Percentiles rank a stretch among this genome's conserved stretches.
Conservation (phyloP, 2,113 vertebrate genomes). For the Ceuthmochares aereus region DNA sequence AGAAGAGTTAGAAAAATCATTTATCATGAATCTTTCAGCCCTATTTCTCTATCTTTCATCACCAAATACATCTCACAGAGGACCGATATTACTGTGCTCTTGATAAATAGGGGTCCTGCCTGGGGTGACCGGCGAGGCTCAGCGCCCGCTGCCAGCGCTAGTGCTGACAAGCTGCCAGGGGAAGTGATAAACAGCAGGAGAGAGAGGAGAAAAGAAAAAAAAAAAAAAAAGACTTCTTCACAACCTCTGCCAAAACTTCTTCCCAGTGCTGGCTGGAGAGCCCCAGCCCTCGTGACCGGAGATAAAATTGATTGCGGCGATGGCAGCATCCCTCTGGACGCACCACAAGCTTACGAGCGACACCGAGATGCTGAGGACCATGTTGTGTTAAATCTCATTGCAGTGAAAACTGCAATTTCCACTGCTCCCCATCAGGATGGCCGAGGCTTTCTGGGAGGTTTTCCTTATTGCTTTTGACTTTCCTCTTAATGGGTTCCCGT, state of each 20-base stretch:
- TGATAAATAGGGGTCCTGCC: conserved; percentile 29
- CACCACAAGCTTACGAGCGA: accelerated
- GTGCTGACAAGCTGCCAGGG: background rate
- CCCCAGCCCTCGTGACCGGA: background rate
- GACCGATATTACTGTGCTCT: background rate
- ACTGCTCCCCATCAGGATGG: background rate
- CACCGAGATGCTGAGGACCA: background rate
- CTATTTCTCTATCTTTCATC: conserved; percentile 12
- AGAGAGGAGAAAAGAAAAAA: background rate
- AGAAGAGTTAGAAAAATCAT: background rate
- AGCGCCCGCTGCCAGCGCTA: background rate
- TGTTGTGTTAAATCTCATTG: background rate
- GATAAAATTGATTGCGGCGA: background rate
- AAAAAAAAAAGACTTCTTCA: background rate
- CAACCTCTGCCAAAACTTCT: conserved; percentile 8
- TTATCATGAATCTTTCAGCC: background rate
- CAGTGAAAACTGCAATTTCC: too few species aligned
- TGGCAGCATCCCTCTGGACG: background rate
- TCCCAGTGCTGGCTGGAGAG: background rate
- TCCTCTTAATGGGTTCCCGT: background rate
- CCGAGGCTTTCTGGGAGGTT: accelerated
- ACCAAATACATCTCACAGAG: background rate
- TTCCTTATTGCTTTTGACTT: background rate
- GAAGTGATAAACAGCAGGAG: conserved; percentile 14
- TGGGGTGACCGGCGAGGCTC: background rate